Percentiles rank a stretch among this genome's conserved stretches.
These are phyloP conservation scores for Galeruca laticollis DNA, from an alignment of 2,888 invertebrate genomes.

Conservation along the genomic window DNA sequence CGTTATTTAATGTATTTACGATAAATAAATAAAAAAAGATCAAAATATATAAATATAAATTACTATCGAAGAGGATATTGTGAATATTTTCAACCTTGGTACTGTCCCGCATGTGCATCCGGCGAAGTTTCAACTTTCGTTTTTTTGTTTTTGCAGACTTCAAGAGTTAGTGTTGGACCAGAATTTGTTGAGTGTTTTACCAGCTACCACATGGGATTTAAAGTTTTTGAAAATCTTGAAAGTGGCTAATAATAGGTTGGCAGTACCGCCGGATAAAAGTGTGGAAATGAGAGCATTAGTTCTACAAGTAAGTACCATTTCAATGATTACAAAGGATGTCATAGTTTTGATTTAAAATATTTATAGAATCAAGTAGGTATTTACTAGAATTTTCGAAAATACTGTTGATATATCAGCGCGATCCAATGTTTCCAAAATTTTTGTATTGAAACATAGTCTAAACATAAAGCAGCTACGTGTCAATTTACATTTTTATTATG, in stretches of 20 bases:
- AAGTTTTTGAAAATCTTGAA: conserved; percentile 73
- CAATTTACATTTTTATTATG: too few relatives aligned
- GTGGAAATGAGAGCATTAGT: conserved; percentile 72
- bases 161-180: conserved; percentile 79
- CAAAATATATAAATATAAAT: conserved; percentile 16
- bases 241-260: conserved; percentile 71
- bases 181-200: conserved; percentile 77
- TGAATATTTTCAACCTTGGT: conserved; percentile 58
- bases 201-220: conserved; percentile 72
- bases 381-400: too few relatives aligned
- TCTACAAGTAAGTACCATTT: conserved; percentile 66
- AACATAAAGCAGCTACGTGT: too few relatives aligned
- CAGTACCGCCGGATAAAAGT: conserved; percentile 67
- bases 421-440: too few relatives aligned
- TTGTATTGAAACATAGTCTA: too few relatives aligned
- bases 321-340: too few relatives aligned
- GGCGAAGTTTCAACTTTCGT: conserved; percentile 56
- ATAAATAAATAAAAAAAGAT: not conserved
- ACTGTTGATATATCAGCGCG: too few relatives aligned
- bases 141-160: conserved; percentile 71
- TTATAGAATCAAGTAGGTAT: too few relatives aligned
- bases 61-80: conserved; percentile 45
- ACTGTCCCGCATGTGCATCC: conserved; percentile 65
- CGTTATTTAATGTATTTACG: conserved; percentile 2
- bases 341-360: too few relatives aligned